These are phyloP conservation scores for Microcebus griseorufus DNA, from an alignment of 2,113 vertebrate species.

Conservation along the genomic window DNA sequence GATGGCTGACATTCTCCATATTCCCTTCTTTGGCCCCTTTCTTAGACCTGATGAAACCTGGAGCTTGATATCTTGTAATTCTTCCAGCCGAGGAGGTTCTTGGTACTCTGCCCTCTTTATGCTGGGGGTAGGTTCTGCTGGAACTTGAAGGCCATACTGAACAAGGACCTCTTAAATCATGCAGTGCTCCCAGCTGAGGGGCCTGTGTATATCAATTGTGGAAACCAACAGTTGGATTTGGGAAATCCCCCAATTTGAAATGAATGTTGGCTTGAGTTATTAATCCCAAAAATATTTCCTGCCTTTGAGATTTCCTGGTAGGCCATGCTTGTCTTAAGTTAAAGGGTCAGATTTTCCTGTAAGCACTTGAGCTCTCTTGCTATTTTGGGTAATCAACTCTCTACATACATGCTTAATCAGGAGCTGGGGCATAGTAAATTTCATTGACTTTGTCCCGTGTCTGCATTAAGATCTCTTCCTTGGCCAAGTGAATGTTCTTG, in stretches of 20 bases:
- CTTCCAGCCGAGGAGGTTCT: not conserved
- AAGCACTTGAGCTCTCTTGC: slow-evolving; percentile 58
- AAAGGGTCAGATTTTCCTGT: slow-evolving; percentile 59
- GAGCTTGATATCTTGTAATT: not conserved
- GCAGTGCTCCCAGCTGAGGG: not conserved
- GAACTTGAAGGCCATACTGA: not conserved
- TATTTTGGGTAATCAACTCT: slow-evolving; percentile 56
- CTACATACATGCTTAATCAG: not conserved
- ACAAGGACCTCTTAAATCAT: not conserved
- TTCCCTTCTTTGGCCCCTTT: not conserved
- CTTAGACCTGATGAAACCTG: not conserved
- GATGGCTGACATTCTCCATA: not conserved
- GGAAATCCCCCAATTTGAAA: slow-evolving; percentile 51
- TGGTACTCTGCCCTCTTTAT: not conserved
- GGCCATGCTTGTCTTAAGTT: slow-evolving; percentile 48
- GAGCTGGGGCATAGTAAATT: not conserved
- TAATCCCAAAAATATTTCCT: slow-evolving; percentile 71
- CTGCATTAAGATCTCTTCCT: not conserved
- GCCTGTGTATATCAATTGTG: not conserved
- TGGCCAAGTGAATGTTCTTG: not conserved
- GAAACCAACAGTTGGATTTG: slow-evolving; percentile 42
- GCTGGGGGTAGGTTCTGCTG: not conserved
- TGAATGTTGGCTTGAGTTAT: slow-evolving; percentile 55
- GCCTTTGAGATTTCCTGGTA: slow-evolving; percentile 67
- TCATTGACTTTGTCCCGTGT: not conserved